Conservation (phyloP, 2,113 vertebrate genomes). For the Pseudorasbora parva region DNA sequence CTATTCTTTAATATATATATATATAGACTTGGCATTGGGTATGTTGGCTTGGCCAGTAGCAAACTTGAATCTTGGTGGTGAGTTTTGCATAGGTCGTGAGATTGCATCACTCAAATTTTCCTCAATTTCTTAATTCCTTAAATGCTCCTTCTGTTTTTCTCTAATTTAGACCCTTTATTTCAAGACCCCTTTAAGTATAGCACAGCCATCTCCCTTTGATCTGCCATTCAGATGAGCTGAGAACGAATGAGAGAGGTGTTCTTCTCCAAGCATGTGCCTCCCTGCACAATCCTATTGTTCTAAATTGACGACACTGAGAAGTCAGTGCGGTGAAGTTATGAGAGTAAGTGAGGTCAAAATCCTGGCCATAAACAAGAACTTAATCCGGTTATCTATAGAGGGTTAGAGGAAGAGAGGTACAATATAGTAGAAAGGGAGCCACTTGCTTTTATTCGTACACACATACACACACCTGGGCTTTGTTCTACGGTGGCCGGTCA, state of each 20-base stretch:
- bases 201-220: background rate
- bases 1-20: no score
- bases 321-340: slow-evolving; percentile 48
- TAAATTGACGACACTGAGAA: slow-evolving; percentile 22
- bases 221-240: background rate
- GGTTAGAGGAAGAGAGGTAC: slow-evolving; percentile 53
- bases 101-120: background rate
- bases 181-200: background rate
- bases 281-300: slow-evolving; percentile 50
- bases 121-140: background rate
- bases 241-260: background rate
- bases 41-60: background rate
- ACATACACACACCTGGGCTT: slow-evolving; percentile 69
- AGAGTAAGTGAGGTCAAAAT: slow-evolving; percentile 62
- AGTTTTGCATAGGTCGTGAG: background rate
- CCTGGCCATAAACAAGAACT: slow-evolving; percentile 68
- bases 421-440: background rate
- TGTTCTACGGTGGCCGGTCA: slow-evolving; percentile 71
- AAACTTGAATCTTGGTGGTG: background rate
- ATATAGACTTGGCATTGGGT: no score
- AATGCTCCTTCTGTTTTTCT: background rate
- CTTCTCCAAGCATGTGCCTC: slow-evolving; percentile 7
- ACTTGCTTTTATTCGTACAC: slow-evolving; percentile 27
- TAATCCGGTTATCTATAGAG: slow-evolving; percentile 66
- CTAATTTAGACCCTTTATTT: background rate